These are phyloP conservation scores for Haliclona indistincta DNA, from an alignment of 37 sponge, comb jelly and placozoan species.

Conservation along the genomic window DNA sequence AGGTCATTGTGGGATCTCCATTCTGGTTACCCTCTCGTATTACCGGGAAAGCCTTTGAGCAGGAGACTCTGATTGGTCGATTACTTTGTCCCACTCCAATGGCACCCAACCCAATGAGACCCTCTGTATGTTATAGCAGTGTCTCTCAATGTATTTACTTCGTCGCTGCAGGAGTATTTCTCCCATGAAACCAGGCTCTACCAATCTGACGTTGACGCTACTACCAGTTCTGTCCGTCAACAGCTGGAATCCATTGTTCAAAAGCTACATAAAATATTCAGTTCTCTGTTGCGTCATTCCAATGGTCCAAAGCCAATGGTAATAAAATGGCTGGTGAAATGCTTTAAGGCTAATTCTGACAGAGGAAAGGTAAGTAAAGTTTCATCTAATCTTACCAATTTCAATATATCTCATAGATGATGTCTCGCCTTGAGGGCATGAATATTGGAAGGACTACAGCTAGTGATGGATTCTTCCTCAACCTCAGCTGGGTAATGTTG, in stretches of 20 bases:
- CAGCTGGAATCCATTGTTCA: conserved; percentile 9
- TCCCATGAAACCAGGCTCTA: neutral
- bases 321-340: conserved; percentile 61
- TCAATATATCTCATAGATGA: neutral
- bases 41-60: conserved; percentile 52
- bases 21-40: conserved; percentile 33
- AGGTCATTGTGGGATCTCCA: neutral
- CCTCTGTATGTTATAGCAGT: conserved; percentile 31
- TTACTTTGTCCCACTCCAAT: conserved; percentile 38
- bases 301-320: conserved; percentile 26
- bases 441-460: conserved; percentile 10
- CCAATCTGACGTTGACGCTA: conserved; percentile 1
- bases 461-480: conserved; percentile 88
- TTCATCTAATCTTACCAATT: neutral
- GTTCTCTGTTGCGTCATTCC: conserved; percentile 21
- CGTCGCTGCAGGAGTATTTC: conserved; percentile 21
- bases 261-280: conserved; percentile 28
- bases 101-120: conserved; percentile 18
- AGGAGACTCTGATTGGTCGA: conserved; percentile 50
- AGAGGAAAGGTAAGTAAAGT: conserved; percentile 52
- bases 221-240: conserved; percentile 5
- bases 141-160: neutral
- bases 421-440: neutral
- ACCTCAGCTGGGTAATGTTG: conserved; percentile 77
- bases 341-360: conserved; percentile 38